These are phyloP conservation scores for Drosophila aff. DNA, from an alignment of 1,140 invertebrate species.

Conservation along the genomic window DNA sequence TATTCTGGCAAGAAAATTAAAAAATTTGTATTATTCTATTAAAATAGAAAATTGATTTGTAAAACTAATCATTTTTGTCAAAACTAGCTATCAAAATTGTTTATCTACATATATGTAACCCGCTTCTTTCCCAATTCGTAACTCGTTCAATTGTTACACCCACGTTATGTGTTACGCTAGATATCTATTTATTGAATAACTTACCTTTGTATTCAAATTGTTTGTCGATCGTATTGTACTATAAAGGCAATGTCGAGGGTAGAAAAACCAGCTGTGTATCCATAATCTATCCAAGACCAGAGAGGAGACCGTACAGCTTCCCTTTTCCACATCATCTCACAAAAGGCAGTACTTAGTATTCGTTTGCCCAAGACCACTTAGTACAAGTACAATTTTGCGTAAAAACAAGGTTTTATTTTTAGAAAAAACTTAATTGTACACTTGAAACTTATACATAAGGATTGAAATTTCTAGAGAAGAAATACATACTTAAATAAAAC, in stretches of 20 bases:
- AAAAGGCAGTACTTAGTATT: not conserved
- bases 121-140: not conserved
- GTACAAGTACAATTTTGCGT: conserved; percentile 4
- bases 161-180: not conserved
- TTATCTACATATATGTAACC: too few species aligned
- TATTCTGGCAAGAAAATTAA: too few species aligned
- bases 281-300: not conserved
- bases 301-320: not conserved
- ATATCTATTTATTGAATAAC: conserved; percentile 8
- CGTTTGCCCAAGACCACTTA: too few species aligned
- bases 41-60: too few species aligned
- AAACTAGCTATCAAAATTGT: not conserved
- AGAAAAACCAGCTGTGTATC: conserved; percentile 23
- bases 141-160: conserved; percentile 5
- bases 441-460: conserved; percentile 45
- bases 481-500: conserved; percentile 45
- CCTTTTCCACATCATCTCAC: not conserved
- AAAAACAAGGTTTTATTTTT: conserved; percentile 39
- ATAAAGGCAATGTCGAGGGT: not conserved
- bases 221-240: conserved; percentile 6
- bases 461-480: conserved; percentile 35
- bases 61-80: too few species aligned
- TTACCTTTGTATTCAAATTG: conserved; percentile 51
- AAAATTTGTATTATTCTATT: too few species aligned
- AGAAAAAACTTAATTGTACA: conserved; percentile 43